phyloP scores from a whole-genome alignment of 2,113 vertebrate species.

The Prunella himalayana region DNA sequence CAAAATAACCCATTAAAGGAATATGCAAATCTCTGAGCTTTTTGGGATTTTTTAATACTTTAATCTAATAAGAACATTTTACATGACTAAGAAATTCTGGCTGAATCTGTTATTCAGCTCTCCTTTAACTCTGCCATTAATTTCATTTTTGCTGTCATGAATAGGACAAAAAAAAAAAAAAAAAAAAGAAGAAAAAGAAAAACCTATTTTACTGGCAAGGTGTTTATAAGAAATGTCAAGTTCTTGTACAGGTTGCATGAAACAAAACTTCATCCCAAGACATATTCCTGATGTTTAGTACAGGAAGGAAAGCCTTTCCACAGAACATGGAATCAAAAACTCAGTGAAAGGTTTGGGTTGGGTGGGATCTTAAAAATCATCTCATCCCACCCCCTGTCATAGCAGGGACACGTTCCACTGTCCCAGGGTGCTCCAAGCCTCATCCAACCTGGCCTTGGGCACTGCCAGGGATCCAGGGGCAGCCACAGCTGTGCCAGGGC shows the following conservation, averaged over 20 bases:
- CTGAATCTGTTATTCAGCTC: background rate
- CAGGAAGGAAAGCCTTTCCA: background rate
- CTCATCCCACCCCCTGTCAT: background rate
- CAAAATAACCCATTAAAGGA: constrained; percentile 28
- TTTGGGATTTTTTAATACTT: background rate
- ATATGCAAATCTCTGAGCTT: constrained; percentile 11
- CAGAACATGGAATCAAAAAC: background rate
- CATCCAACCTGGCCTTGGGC: background rate
- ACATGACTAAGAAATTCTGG: background rate
- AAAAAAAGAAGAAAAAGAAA: background rate
- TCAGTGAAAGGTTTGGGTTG: background rate
- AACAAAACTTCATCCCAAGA: background rate
- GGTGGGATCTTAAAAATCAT: background rate
- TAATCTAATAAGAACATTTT: constrained; percentile 22
- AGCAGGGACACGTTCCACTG: rapidly evolving
- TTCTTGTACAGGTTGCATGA: background rate
- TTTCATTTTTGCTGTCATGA: background rate
- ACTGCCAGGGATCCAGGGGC: background rate
- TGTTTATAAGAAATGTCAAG: background rate
- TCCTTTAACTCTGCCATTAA: background rate
- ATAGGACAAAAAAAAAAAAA: background rate
- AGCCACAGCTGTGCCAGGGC: background rate
- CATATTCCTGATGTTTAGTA: rapidly evolving
- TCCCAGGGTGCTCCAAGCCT: background rate
- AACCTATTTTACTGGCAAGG: background rate